Conservation (phyloP, 1,140 invertebrate genomes). For the Zaprionus taronus region DNA sequence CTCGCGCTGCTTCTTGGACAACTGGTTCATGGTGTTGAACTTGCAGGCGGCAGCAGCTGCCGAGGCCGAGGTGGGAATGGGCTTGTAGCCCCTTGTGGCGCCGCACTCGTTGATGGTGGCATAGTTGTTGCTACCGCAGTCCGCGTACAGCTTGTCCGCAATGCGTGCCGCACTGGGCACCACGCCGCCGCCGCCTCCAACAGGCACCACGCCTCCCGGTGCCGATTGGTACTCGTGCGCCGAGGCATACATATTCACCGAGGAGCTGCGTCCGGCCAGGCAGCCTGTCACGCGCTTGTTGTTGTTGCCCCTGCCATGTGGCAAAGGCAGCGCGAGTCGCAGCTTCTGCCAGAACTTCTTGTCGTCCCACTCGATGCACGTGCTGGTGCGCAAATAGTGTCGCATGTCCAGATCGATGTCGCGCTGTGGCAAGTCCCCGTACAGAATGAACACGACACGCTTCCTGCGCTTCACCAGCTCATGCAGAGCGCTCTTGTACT, state of each 20-base stretch:
- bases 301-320: conserved; percentile 85
- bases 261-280: conserved; percentile 47
- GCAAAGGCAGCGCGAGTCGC: conserved; percentile 91
- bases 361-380: conserved; percentile 96
- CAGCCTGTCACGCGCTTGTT: conserved; percentile 65
- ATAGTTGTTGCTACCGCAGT: conserved; percentile 79
- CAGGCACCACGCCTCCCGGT: conserved; percentile 3
- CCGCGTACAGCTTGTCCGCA: conserved; percentile 62
- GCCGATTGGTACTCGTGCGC: conserved; percentile 72
- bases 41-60: conserved; percentile 76
- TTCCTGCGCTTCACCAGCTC: conserved; percentile 93
- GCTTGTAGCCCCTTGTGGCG: conserved; percentile 67
- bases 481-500: conserved; percentile 96
- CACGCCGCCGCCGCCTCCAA: conserved; percentile 19
- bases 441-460: conserved; percentile 93
- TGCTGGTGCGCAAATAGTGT: conserved; percentile 95
- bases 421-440: conserved; percentile 92
- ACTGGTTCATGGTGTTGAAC: conserved; percentile 78
- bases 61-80: conserved; percentile 70
- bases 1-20: conserved; percentile 71
- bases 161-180: conserved; percentile 44
- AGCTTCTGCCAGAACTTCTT: conserved; percentile 98
- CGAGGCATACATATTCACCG: conserved; percentile 88
- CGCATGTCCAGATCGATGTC: conserved; percentile 95
- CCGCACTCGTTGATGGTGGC: conserved; percentile 82